Percentiles rank a stretch among this genome's conserved stretches.
Conservation (phyloP, 2,797 vertebrate species). For the Psittacula derbiana region DNA sequence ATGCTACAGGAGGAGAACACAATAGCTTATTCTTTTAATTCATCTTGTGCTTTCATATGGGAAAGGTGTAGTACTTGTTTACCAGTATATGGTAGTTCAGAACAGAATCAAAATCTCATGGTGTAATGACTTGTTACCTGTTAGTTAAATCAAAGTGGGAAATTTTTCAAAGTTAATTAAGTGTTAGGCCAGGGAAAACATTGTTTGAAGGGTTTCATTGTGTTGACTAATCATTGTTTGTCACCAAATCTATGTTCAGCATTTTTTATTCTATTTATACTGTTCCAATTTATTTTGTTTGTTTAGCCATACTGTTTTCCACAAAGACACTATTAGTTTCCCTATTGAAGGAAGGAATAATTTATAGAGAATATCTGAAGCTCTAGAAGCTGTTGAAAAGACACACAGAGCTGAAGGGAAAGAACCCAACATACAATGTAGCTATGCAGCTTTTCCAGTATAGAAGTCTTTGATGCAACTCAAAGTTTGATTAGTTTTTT, state of each 20-base stretch:
- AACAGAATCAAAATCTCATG: neutral
- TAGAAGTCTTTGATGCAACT: neutral
- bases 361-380: neutral
- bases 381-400: neutral
- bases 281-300: neutral
- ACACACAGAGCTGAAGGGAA: neutral
- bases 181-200: neutral
- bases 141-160: neutral
- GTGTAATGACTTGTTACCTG: neutral
- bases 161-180: neutral
- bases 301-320: neutral
- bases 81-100: neutral
- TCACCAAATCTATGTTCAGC: neutral
- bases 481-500: neutral
- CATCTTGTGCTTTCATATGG: neutral
- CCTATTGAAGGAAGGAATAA: neutral
- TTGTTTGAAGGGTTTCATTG: neutral
- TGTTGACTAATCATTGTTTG: neutral
- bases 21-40: neutral
- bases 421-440: neutral
- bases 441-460: neutral
- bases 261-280: neutral
- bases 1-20: neutral
- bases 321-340: neutral
- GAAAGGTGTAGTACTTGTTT: neutral